Evolutionary conservation across 1,140 invertebrate species (phyloP).

Genomic region (Pentalonia nigronervosa): DNA sequence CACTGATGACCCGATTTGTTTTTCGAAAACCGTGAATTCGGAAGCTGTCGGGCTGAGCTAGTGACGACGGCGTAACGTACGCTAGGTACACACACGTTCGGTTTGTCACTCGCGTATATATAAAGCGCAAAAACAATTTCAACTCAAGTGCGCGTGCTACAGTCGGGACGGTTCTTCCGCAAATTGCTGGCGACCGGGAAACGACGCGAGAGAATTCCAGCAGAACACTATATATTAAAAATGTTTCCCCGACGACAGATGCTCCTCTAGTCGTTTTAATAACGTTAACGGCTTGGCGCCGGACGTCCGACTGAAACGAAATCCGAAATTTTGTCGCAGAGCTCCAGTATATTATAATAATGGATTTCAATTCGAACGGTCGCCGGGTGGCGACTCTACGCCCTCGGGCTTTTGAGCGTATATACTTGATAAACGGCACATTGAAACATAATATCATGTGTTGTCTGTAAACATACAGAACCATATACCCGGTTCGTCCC

Average conservation of each 20-base stretch:
- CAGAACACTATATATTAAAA: constrained; percentile 32
- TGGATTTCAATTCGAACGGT: background rate
- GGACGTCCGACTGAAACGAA: background rate
- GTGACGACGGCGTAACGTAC: too few relatives aligned
- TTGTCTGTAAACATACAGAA: too few relatives aligned
- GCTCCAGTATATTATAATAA: background rate
- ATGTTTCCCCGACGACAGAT: background rate
- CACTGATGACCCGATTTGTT: background rate
- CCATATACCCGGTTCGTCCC: background rate
- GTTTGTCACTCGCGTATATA: background rate
- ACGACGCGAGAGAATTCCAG: background rate
- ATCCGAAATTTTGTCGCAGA: background rate
- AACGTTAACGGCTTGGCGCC: background rate
- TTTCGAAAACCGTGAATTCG: background rate
- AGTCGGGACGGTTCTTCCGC: background rate
- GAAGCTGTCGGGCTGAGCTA: background rate
- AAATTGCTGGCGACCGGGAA: background rate
- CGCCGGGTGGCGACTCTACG: background rate
- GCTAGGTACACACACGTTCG: background rate
- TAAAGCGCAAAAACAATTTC: constrained; percentile 8
- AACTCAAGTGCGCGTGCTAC: background rate
- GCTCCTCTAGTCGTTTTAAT: background rate
- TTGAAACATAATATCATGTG: background rate
- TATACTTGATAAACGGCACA: background rate
- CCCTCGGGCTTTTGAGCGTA: background rate